Percentiles rank a stretch among this genome's conserved stretches.
Evolutionary conservation across 2,888 invertebrate genomes (phyloP).

Genomic region (Galerucella pusilla): DNA sequence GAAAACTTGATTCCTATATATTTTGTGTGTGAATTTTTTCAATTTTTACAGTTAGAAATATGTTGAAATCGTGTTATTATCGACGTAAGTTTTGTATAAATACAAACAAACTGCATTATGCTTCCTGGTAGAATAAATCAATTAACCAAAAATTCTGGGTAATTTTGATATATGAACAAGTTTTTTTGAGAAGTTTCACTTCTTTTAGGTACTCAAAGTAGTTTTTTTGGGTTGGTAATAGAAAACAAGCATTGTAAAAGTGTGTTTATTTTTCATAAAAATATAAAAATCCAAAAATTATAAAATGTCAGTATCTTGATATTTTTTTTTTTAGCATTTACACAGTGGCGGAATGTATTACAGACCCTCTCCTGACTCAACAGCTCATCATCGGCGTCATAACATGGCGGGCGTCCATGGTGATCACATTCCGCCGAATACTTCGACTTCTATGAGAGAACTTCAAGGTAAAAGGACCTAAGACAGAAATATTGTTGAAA

Average conservation of each 20-base stretch:
- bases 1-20: too few species aligned
- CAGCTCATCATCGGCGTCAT: slow-evolving; percentile 21
- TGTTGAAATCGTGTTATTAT: too few species aligned
- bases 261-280: slow-evolving; percentile 5
- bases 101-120: too few species aligned
- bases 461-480: slow-evolving; percentile 39
- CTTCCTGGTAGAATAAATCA: too few species aligned
- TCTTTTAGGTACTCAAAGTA: not conserved
- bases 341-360: slow-evolving; percentile 33
- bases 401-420: slow-evolving; percentile 15
- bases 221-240: not conserved
- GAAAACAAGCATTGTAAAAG: not conserved
- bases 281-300: slow-evolving; percentile 8
- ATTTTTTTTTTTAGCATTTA: slow-evolving; percentile 38
- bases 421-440: slow-evolving; percentile 43
- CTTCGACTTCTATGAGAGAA: slow-evolving; percentile 45
- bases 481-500: slow-evolving; percentile 25
- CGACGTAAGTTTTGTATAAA: too few species aligned
- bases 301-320: slow-evolving; percentile 14
- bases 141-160: too few species aligned
- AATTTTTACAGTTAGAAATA: too few species aligned
- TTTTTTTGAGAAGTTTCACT: not conserved
- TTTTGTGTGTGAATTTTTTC: too few species aligned
- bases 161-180: too few species aligned
- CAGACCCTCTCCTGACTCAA: slow-evolving; percentile 50